Percentiles rank a stretch among this genome's conserved stretches.
Evolutionary conservation across 1,140 invertebrate species (phyloP).

Genomic region (Linepithema humile): DNA sequence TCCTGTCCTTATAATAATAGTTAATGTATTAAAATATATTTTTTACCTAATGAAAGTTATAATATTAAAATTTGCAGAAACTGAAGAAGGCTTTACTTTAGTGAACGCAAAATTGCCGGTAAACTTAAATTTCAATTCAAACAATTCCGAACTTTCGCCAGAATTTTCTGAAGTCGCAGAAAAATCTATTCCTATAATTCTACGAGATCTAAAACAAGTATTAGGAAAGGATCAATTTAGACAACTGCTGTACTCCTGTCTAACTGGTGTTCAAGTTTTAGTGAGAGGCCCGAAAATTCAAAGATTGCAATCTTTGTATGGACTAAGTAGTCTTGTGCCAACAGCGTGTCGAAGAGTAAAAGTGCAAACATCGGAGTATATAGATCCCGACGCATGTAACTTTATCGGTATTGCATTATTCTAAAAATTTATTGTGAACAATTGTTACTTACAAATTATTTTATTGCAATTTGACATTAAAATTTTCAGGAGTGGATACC

Average conservation of each 20-base stretch:
- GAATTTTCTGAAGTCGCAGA: conserved; percentile 77
- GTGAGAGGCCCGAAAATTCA: conserved; percentile 77
- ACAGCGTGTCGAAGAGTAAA: conserved; percentile 80
- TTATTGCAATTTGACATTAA: conserved; percentile 18
- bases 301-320: conserved; percentile 78
- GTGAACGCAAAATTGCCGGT: conserved; percentile 76
- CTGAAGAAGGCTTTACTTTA: conserved; percentile 77
- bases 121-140: conserved; percentile 70
- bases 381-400: conserved; percentile 79
- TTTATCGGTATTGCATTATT: conserved; percentile 78
- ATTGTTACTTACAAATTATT: background rate
- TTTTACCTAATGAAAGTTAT: background rate
- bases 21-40: background rate
- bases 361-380: conserved; percentile 78
- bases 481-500: conserved; percentile 78
- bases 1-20: background rate
- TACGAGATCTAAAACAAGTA: conserved; percentile 83
- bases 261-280: conserved; percentile 84
- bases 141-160: conserved; percentile 60
- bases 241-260: conserved; percentile 85
- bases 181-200: conserved; percentile 74
- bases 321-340: conserved; percentile 81
- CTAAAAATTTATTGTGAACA: background rate
- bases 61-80: conserved; percentile 69
- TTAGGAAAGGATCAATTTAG: conserved; percentile 84